phyloP scores from a whole-genome alignment of 2,888 invertebrate genomes.

The Pelosia muscerda region DNA sequence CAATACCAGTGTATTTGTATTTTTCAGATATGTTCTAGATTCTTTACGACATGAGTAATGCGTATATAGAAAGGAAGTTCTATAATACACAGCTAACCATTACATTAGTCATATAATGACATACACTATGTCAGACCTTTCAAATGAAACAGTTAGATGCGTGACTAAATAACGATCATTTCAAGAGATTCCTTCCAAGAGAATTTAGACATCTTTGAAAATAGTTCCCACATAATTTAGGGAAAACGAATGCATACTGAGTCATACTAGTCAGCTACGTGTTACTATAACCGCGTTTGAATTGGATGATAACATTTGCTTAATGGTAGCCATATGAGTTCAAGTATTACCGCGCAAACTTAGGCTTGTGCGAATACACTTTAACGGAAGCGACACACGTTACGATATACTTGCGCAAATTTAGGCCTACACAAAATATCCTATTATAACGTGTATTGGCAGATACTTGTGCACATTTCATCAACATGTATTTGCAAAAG shows the following conservation, averaged over 20 bases:
- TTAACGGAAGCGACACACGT: too few relatives aligned
- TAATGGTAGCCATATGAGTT: too few relatives aligned
- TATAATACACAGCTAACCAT: constrained; percentile 40
- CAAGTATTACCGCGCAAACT: too few relatives aligned
- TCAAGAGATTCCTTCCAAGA: constrained; percentile 38
- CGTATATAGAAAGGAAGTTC: constrained; percentile 25
- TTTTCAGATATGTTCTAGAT: constrained; percentile 28
- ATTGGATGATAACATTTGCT: too few relatives aligned
- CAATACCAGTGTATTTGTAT: constrained; percentile 11
- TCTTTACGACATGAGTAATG: constrained; percentile 37
- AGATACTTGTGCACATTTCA: too few relatives aligned
- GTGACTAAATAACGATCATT: constrained; percentile 45
- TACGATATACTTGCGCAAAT: too few relatives aligned
- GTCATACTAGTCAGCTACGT: not conserved
- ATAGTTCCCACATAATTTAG: constrained; percentile 6
- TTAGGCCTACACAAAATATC: too few relatives aligned
- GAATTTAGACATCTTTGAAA: not conserved
- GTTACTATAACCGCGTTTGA: not conserved
- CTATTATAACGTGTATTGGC: too few relatives aligned
- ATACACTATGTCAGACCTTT: constrained; percentile 46
- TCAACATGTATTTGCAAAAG: too few relatives aligned
- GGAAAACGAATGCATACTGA: not conserved
- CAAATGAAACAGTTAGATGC: constrained; percentile 42
- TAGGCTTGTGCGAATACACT: too few relatives aligned
- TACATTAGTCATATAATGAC: constrained; percentile 50